Conservation (phyloP, 2,888 invertebrate species). For the Parascotia fuliginaria region DNA sequence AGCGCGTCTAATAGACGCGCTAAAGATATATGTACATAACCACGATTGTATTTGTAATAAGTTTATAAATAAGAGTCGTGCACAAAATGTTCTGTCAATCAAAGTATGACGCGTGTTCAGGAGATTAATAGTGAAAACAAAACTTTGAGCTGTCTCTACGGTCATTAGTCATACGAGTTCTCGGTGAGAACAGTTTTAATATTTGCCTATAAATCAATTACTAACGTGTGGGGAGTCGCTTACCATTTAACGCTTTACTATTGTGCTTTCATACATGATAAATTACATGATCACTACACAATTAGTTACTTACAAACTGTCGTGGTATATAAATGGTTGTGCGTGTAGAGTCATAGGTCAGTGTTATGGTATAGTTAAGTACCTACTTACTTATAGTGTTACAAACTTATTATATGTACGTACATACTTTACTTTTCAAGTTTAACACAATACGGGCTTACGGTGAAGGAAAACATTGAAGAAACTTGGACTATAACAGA, state of each 20-base stretch:
- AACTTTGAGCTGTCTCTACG: constrained; percentile 64
- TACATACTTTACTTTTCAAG: too few species aligned
- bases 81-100: constrained; percentile 68
- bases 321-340: constrained; percentile 5
- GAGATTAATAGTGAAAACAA: constrained; percentile 66
- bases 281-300: constrained; percentile 52
- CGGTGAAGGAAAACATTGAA: too few species aligned
- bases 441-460: too few species aligned
- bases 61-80: constrained; percentile 38
- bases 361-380: too few species aligned
- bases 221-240: constrained; percentile 68
- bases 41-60: constrained; percentile 7
- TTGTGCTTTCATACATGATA: constrained; percentile 71
- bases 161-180: constrained; percentile 73
- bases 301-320: constrained; percentile 19
- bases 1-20: too few species aligned
- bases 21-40: too few species aligned
- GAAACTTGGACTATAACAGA: too few species aligned
- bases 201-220: constrained; percentile 84
- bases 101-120: constrained; percentile 56
- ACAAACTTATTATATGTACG: too few species aligned
- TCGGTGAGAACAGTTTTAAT: constrained; percentile 81
- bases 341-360: constrained; percentile 6
- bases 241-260: constrained; percentile 71
- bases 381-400: background rate